Evolutionary conservation across 2,113 vertebrate genomes (phyloP), one percentile per base, ranked within the genome.

Genomic region (Corythornis vintsioides): DNA sequence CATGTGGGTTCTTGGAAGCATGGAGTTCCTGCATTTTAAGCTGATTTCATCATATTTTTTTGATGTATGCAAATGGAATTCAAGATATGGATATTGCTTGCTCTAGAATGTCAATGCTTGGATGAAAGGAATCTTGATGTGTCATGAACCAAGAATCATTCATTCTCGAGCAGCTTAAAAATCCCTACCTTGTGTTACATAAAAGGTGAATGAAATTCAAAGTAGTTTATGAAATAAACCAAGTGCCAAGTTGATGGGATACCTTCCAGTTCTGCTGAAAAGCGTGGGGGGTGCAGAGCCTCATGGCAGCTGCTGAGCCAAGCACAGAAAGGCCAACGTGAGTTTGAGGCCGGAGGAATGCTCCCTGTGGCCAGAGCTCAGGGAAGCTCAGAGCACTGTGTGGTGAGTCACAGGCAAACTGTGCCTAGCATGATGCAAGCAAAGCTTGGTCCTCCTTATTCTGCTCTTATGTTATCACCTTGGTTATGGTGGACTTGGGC

Each of bases 61-160:
- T 73, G 47, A 67, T 74, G 8, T 14, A n/a, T 67, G 75, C 40
- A 67, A 5, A 64, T 83, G 12, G 12, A 74, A 77, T 71, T 66
- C 45, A 60, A 61, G 67, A 12, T 53, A 64, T 1, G 1, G 29
- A 19, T 83, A 17, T 55, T 52, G 55, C 31, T 79, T 16, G 40
- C 52, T 52, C 45, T 92, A 48, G 63, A 84, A 75, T 94, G 83
- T 55, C 74, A 78, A 50, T 86, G 43, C 26, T 72, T 81, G 29
- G 11, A 28, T 80, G 43, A 17, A 88, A 77, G 25, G 10, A 67
- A 38, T 59, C 43, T 69, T 61, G 21, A 7, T 70, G 28, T 7
- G 43, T 48, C 29, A 79, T 84, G 24, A 71, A 42, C 21, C 43
- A 61, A 52, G n/a, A 21, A 66, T 42, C 5, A 16, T 57, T 56